phyloP scores from a whole-genome alignment of 2,113 vertebrate genomes.

The Zootoca vivipara region DNA sequence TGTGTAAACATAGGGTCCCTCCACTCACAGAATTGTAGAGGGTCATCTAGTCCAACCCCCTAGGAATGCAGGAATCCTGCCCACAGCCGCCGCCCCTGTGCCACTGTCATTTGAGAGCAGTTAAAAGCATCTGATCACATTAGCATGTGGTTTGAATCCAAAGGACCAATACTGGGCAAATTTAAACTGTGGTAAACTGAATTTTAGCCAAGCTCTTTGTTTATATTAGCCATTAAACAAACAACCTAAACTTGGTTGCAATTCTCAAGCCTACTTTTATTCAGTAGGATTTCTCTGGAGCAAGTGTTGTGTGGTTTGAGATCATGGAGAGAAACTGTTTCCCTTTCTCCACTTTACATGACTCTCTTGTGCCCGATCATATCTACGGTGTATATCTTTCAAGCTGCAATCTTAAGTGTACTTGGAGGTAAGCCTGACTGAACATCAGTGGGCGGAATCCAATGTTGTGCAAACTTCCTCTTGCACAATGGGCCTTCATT shows the following conservation, averaged over 20 bases:
- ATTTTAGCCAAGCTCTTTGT: neutral
- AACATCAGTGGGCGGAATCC: neutral
- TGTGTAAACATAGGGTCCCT: neutral
- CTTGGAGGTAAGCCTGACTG: neutral
- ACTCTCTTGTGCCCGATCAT: neutral
- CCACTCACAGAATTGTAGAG: too few species aligned
- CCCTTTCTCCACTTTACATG: neutral
- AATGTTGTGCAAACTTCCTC: too few species aligned
- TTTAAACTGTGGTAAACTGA: neutral
- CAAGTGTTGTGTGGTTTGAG: neutral
- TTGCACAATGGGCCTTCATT: too few species aligned
- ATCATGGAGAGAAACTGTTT: neutral
- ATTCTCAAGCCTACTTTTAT: neutral
- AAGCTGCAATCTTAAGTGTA: too few species aligned
- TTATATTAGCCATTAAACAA: slow-evolving; percentile 2
- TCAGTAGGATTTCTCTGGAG: neutral
- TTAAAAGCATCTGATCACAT: neutral
- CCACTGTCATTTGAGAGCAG: neutral
- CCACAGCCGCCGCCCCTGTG: too few species aligned
- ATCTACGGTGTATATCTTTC: neutral
- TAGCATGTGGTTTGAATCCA: too few species aligned
- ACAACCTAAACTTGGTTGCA: neutral
- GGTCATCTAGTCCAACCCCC: too few species aligned
- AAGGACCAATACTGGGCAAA: neutral
- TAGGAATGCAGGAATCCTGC: too few species aligned